Conservation (phyloP, 2,113 vertebrate genomes). For the Rynchops niger region DNA sequence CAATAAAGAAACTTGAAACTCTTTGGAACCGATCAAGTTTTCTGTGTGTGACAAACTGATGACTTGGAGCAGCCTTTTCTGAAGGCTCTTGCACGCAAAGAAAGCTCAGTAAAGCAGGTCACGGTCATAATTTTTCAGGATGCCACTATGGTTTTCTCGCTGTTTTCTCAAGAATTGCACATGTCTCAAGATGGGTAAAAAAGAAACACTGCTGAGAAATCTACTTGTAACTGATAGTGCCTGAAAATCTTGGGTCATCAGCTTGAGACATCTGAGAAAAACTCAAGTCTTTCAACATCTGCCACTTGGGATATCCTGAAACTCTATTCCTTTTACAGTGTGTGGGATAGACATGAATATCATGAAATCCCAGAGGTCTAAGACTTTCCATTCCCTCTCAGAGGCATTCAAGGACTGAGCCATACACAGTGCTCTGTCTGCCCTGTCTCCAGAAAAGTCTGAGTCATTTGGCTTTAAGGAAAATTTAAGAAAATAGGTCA, state of each 20-base stretch:
- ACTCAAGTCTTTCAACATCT: background rate
- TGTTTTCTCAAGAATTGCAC: background rate
- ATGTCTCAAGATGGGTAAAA: background rate
- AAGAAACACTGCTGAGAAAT: background rate
- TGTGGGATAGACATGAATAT: background rate
- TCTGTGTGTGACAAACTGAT: background rate
- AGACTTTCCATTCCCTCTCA: background rate
- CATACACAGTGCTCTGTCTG: background rate
- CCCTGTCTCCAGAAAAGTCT: conserved; percentile 2
- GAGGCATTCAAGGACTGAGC: background rate
- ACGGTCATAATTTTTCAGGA: background rate
- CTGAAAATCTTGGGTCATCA: background rate
- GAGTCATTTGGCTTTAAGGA: conserved; percentile 39
- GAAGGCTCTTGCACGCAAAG: background rate
- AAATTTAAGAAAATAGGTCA: conserved; percentile 53
- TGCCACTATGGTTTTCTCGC: background rate
- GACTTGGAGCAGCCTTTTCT: background rate
- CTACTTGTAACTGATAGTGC: background rate
- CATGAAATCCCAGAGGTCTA: background rate
- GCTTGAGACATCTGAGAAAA: background rate
- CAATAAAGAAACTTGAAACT: background rate
- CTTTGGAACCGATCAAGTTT: background rate
- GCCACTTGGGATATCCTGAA: background rate
- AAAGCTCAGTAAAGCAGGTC: background rate
- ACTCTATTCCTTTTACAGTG: background rate